Evolutionary conservation across 2,888 invertebrate genomes (phyloP).

Genomic region (Branchipolynoe longqiensis): DNA sequence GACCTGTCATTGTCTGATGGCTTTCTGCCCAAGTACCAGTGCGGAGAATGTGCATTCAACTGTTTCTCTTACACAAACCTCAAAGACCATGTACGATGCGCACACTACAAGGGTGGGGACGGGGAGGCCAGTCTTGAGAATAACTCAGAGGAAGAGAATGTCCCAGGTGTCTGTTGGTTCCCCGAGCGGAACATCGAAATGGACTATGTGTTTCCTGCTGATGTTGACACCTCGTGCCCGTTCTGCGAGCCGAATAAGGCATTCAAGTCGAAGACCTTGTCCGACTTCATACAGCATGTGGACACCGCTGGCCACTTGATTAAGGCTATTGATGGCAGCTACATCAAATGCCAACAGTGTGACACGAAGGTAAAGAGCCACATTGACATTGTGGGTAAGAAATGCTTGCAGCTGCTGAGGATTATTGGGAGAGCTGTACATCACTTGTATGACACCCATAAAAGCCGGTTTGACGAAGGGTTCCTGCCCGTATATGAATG

Average conservation of each 20-base stretch:
- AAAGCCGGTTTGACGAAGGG: constrained; percentile 1
- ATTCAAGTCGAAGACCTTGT: background rate
- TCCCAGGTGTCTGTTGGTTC: background rate
- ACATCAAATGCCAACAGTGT: constrained; percentile 9
- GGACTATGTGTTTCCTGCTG: background rate
- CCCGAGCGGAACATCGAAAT: background rate
- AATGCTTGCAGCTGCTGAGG: background rate
- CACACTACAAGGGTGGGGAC: background rate
- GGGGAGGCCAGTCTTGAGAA: background rate
- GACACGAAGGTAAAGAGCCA: constrained; percentile 11
- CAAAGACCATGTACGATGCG: background rate
- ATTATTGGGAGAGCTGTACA: constrained; percentile 9
- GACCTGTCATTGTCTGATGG: background rate
- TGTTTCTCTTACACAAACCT: constrained; percentile 15
- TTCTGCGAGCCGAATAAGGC: background rate
- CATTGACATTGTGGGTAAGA: background rate
- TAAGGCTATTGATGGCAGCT: background rate
- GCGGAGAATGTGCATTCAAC: background rate
- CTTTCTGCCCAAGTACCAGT: constrained; percentile 13
- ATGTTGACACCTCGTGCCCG: constrained; percentile 7
- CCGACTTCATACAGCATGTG: constrained; percentile 7
- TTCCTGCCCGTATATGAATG: constrained; percentile 29
- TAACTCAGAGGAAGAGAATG: background rate
- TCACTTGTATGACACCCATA: background rate
- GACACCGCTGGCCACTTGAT: background rate